phyloP scores from a whole-genome alignment of 2,888 invertebrate species.

The Sialis fuliginosa region DNA sequence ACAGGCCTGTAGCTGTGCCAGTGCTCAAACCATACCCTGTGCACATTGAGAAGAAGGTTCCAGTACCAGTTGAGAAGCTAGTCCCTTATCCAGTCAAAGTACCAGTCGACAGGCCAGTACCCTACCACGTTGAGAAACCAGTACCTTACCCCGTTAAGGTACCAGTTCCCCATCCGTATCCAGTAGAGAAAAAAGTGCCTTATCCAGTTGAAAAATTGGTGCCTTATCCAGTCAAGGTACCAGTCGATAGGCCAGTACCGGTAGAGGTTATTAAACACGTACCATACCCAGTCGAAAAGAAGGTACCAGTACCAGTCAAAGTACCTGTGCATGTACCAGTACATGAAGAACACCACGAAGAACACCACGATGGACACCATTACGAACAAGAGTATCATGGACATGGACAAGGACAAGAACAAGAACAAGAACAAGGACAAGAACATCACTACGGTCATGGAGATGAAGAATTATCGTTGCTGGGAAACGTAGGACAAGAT shows the following conservation, averaged over 20 bases:
- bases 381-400: slow-evolving; percentile 15
- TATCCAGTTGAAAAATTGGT: slow-evolving; percentile 51
- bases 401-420: no score
- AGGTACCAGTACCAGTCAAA: slow-evolving; percentile 51
- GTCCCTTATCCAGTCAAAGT: slow-evolving; percentile 56
- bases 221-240: slow-evolving; percentile 38
- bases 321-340: slow-evolving; percentile 45
- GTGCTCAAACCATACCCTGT: slow-evolving; percentile 50
- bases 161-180: slow-evolving; percentile 51
- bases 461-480: slow-evolving; percentile 4
- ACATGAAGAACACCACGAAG: slow-evolving; percentile 24
- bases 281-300: slow-evolving; percentile 28
- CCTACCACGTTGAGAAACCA: slow-evolving; percentile 60
- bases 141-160: slow-evolving; percentile 61
- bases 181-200: slow-evolving; percentile 45
- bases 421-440: slow-evolving; percentile 10
- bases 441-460: slow-evolving; percentile 11
- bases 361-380: slow-evolving; percentile 17
- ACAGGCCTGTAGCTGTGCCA: slow-evolving; percentile 49
- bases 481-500: slow-evolving; percentile 15
- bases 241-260: slow-evolving; percentile 45
- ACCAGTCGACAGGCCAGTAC: slow-evolving; percentile 46
- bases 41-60: slow-evolving; percentile 54
- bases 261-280: slow-evolving; percentile 30
- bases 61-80: slow-evolving; percentile 53